A percentile compares a stretch with the other conserved stretches of the same genome.
Conservation (phyloP, 2,888 invertebrate species). For the Scelioninae gen. 2 region DNA sequence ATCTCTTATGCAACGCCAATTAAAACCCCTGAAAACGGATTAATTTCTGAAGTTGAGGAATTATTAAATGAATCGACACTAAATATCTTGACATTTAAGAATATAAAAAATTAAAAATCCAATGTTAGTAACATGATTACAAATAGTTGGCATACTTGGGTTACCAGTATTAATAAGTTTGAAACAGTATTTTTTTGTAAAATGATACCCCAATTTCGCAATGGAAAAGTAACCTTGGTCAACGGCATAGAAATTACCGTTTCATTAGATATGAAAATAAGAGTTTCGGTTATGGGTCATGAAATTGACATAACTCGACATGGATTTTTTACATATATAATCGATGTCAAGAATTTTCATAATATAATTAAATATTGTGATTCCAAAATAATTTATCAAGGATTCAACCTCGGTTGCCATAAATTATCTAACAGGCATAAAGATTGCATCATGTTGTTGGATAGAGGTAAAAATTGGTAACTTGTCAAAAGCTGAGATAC, state of each 20-base stretch:
- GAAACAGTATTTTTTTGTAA: slow-evolving; percentile 25
- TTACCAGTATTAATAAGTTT: slow-evolving; percentile 7
- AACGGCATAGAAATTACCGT: slow-evolving; percentile 16
- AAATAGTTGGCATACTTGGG: slow-evolving; percentile 7
- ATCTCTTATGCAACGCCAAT: too few species aligned
- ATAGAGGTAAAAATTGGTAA: slow-evolving; percentile 18
- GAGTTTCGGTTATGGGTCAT: slow-evolving; percentile 14
- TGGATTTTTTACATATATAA: slow-evolving; percentile 2
- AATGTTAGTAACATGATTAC: too few species aligned
- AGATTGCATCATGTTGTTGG: slow-evolving; percentile 13
- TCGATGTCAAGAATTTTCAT: background rate
- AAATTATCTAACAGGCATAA: slow-evolving; percentile 5
- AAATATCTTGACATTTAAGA: too few species aligned
- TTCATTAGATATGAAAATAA: slow-evolving; percentile 19
- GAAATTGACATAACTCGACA: slow-evolving; percentile 21
- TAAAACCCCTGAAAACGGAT: too few species aligned
- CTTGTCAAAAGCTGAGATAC: slow-evolving; percentile 16
- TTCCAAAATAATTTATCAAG: slow-evolving; percentile 22
- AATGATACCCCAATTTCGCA: slow-evolving; percentile 6
- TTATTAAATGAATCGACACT: too few species aligned
- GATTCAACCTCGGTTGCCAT: background rate
- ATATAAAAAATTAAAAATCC: too few species aligned
- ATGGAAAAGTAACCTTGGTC: slow-evolving; percentile 9
- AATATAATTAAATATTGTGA: slow-evolving; percentile 19
- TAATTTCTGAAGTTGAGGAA: too few species aligned